phyloP scores from a whole-genome alignment of 2,888 invertebrate species.

The Alviniconcha strummeri region DNA sequence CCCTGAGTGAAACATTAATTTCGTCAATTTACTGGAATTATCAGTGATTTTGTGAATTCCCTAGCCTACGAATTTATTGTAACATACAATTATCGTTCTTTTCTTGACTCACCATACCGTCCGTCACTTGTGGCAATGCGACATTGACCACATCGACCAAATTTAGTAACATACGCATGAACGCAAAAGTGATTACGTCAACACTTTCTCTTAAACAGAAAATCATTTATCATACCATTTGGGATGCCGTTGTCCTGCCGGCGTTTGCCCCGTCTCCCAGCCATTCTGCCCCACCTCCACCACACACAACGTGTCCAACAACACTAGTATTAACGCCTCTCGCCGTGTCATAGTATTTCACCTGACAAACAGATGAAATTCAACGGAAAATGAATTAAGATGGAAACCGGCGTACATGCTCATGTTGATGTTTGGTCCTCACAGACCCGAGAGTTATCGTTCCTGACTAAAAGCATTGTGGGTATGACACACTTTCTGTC shows the following conservation, averaged over 20 bases:
- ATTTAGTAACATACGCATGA: too few species aligned
- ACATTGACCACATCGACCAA: too few species aligned
- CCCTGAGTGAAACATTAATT: too few species aligned
- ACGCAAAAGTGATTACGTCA: too few species aligned
- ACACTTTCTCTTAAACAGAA: too few species aligned
- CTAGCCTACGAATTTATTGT: too few species aligned
- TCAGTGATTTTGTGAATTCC: too few species aligned
- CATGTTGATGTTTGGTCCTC: conserved; percentile 7
- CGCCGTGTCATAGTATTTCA: conserved; percentile 25
- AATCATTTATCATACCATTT: conserved; percentile 13
- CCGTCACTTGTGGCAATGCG: too few species aligned
- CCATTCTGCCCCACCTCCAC: conserved; percentile 25
- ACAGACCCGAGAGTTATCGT: not conserved
- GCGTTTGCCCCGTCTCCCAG: conserved; percentile 27
- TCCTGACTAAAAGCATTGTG: conserved; percentile 58
- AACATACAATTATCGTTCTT: too few species aligned
- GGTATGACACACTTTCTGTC: conserved; percentile 70
- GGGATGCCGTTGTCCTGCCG: conserved; percentile 30
- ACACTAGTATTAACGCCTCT: not conserved
- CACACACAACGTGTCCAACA: conserved; percentile 12
- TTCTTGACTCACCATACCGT: too few species aligned
- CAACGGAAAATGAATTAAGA: not conserved
- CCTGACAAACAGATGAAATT: not conserved
- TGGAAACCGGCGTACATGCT: conserved; percentile 3
- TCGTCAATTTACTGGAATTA: too few species aligned